A percentile compares a stretch with the other conserved stretches of the same genome.
These are phyloP conservation scores for Styela clava DNA, from an alignment of 23 tunicate species.

Conservation along the genomic window DNA sequence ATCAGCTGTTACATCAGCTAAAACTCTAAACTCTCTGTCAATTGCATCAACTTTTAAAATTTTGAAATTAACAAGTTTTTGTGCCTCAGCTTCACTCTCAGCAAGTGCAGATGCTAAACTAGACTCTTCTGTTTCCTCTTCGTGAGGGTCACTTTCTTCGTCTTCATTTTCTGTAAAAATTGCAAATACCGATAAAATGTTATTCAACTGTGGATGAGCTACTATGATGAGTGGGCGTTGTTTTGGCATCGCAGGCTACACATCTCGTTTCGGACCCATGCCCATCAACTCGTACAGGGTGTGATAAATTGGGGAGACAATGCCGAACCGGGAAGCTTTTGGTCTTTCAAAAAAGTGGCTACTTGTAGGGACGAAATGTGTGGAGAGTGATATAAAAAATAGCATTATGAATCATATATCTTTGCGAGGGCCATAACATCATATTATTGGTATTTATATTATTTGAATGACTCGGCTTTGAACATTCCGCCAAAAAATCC, in stretches of 20 bases:
- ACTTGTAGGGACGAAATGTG: too few species aligned
- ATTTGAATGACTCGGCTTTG: too few species aligned
- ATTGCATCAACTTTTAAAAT: slow-evolving; percentile 9
- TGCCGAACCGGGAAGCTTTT: too few species aligned
- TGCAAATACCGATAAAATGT: not conserved
- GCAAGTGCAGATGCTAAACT: slow-evolving; percentile 1
- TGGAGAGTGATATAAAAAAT: too few species aligned
- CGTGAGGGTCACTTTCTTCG: not conserved
- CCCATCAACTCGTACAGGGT: too few species aligned
- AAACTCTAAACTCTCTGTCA: not conserved
- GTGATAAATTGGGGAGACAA: too few species aligned
- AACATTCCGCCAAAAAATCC: too few species aligned
- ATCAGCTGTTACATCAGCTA: slow-evolving; percentile 6
- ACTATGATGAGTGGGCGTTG: not conserved
- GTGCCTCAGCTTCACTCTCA: not conserved
- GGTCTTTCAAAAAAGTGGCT: too few species aligned
- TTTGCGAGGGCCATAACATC: too few species aligned
- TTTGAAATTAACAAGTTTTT: slow-evolving; percentile 14
- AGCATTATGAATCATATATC: too few species aligned
- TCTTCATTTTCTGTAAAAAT: not conserved
- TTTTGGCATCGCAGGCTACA: not conserved
- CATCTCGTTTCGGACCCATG: not conserved
- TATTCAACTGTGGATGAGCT: not conserved
- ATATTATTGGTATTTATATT: too few species aligned
- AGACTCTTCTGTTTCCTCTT: not conserved